Base-by-base conservation (phyloP, 2,797 vertebrate species). In the Enteromius thamalakanensis region DNA sequence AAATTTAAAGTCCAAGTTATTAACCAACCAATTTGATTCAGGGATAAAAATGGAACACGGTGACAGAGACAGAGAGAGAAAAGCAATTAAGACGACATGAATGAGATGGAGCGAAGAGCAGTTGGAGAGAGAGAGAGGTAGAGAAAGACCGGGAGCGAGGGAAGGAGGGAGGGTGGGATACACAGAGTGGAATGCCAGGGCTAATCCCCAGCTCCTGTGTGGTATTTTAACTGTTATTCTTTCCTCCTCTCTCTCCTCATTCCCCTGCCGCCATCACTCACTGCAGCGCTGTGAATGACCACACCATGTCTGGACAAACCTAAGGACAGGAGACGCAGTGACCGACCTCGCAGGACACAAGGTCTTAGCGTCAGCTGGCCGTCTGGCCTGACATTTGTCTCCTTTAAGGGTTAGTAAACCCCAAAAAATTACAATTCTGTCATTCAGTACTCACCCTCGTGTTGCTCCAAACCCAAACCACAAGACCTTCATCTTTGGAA, bases 251-350 rank as follows among this genome's bases (percentile, higher is more conserved):
- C 78, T 60, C 76, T 83, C 76, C 82, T 77, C 79, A 37, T 85
- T 82, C 80, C 26, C 60, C 71, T 82, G 86, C 80, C 60, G 45
- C 87, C 69, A 84, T 90, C 88, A 87, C 82, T 89, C 88, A 90
- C 55, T 21, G 40, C 74, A 70, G 69, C 79, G 84, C 64, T 83
- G 76, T 72, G 34, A 84, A 81, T 47, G 72, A 85, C 69, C 84
- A 85, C 60, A 64, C 49, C 53, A 72, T 62, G 65, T 80, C 74
- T 64, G 76, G 34, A 68, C 76, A 79, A 78, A 87, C 67, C 87
- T 71, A 81, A 78, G 62, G 79, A 70, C 81, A 53, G 79, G 80
- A 84, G 78, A 67, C 80, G 68, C 23, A 67, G 65, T 9, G 71
- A 32, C 79, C 2, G 26, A 72, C 58, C 79, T 55, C 29, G 15